Base-by-base conservation (phyloP, 1,140 invertebrate species). In the Meloidogyne exigua region DNA sequence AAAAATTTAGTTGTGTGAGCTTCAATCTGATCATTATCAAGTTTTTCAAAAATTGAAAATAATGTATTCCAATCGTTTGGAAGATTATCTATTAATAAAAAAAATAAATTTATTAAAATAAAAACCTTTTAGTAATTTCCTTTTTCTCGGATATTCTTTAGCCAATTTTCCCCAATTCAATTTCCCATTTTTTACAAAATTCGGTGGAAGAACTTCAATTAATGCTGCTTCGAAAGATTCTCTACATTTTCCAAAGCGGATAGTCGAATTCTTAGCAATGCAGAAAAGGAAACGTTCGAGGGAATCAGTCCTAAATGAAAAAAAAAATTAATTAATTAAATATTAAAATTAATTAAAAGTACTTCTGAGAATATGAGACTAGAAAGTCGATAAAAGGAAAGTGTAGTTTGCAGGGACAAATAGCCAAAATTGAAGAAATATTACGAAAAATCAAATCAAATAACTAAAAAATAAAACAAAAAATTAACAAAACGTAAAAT, bases 221-320 rank as follows among this genome's bases (percentile, higher is more conserved):
- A 42, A 71, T 9, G 10, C 0, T 28, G 21, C 39, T 44, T 71
- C 69, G 18, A 57, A n/a, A 57, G 49, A 57, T n/a, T 57, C 18
- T 15, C 69, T 28, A 71, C 13, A 44, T 71, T 71, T n/a, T 26
- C 69, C 69, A 62, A 26, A 71, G 0, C 69, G 69, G 11, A 71
- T 71, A 18, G 15, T 10, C 2, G 69, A 10, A 11, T 71, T 44
- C 11, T 44, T 71, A 7, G 32, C 39, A 23, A 71, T 15, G 15
- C 28, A 18, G 18, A 57, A 26, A 44, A 71, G 28, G 18, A 49
- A 49, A 71, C 18, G 18, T 62, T 42, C 0, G 23, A 71, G 62
- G 28, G 15, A 57, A 10, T 28, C 28, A n/a, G 15, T 71, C 9
- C 69, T 44, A 49, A 71, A 71, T 26, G 2, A 18, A n/a, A n/a